Conservation (phyloP, 2,113 vertebrate genomes). For the Sander lucioperca region DNA sequence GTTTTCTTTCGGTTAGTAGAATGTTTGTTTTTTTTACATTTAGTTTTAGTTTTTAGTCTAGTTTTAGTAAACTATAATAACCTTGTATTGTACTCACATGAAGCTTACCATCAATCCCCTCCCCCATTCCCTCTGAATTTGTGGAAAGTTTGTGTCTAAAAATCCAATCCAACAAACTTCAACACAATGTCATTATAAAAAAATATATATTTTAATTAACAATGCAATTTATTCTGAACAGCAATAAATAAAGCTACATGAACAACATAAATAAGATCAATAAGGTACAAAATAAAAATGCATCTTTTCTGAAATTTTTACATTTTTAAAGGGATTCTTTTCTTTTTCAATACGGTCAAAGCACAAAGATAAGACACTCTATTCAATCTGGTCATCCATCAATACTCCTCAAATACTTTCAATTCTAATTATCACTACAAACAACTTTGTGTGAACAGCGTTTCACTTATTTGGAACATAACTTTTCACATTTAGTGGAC, state of each 20-base stretch:
- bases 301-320: not conserved
- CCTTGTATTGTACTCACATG: no score
- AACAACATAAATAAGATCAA: not conserved
- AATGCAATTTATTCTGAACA: not conserved
- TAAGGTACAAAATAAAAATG: not conserved
- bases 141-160: not conserved
- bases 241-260: constrained; percentile 1
- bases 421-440: not conserved
- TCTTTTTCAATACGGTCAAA: not conserved
- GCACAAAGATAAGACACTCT: not conserved
- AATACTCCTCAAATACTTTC: not conserved
- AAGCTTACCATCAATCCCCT: no score
- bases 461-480: not conserved
- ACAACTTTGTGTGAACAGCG: not conserved
- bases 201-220: not conserved
- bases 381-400: not conserved
- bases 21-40: no score
- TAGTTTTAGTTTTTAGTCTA: no score
- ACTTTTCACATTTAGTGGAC: no score
- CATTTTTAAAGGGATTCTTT: not conserved
- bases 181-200: not conserved
- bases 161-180: not conserved
- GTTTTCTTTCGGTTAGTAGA: no score
- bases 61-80: no score
- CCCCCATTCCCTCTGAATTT: not conserved